Conservation (phyloP, 23 tunicate species). For the Styela plicata region DNA sequence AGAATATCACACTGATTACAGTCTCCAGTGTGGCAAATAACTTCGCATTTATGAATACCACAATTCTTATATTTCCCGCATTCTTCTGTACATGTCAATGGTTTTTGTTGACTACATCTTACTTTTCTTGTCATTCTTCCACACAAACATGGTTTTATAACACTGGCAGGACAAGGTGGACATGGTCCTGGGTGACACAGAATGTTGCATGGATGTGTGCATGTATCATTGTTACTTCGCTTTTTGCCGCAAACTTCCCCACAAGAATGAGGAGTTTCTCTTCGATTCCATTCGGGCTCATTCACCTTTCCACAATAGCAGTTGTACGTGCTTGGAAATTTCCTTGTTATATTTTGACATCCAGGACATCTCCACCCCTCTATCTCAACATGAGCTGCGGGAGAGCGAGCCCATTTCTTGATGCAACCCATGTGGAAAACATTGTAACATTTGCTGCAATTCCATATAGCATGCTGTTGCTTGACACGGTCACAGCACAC, state of each 20-base stretch:
- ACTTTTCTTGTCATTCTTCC: slow-evolving; percentile 41
- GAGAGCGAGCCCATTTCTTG: slow-evolving; percentile 89
- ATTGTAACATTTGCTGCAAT: slow-evolving; percentile 62
- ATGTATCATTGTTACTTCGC: slow-evolving; percentile 47
- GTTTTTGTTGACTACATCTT: slow-evolving; percentile 69
- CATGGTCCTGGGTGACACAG: slow-evolving; percentile 96
- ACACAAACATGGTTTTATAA: slow-evolving; percentile 55
- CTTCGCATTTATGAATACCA: slow-evolving; percentile 51
- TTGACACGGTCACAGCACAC: slow-evolving; percentile 83
- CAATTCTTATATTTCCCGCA: slow-evolving; percentile 72
- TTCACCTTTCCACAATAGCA: slow-evolving; percentile 80
- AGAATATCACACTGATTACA: slow-evolving; percentile 46
- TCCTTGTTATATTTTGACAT: slow-evolving; percentile 64
- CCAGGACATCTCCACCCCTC: slow-evolving; percentile 96
- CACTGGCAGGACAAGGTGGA: slow-evolving; percentile 86
- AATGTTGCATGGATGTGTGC: slow-evolving; percentile 85
- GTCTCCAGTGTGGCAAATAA: slow-evolving; percentile 58
- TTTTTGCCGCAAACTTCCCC: slow-evolving; percentile 65
- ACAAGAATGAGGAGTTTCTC: slow-evolving; percentile 93
- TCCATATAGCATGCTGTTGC: slow-evolving; percentile 81
- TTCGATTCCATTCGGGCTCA: slow-evolving; percentile 60
- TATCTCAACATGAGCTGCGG: slow-evolving; percentile 64
- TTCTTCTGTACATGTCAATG: slow-evolving; percentile 34
- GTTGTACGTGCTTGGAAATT: slow-evolving; percentile 61
- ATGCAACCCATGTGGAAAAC: slow-evolving; percentile 90